phyloP scores from a whole-genome alignment of 2,888 invertebrate species.

The Liposcelis brunnea region DNA sequence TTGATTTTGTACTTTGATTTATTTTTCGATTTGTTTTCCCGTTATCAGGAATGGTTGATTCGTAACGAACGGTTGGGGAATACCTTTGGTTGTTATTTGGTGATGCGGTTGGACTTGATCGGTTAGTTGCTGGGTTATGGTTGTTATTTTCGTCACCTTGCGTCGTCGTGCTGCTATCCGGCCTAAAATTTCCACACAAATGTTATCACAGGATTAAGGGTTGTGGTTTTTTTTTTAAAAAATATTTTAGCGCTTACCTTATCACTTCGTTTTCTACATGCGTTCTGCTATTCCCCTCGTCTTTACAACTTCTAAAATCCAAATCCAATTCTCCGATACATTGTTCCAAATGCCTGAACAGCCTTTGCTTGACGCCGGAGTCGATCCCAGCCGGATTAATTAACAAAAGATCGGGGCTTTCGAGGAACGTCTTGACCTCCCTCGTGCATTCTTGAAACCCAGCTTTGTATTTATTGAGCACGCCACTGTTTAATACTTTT shows the following conservation, averaged over 20 bases:
- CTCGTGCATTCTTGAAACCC: conserved; percentile 47
- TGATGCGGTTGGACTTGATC: neutral
- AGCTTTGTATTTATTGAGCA: conserved; percentile 43
- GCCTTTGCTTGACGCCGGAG: conserved; percentile 36
- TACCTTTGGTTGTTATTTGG: conserved; percentile 11
- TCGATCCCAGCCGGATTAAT: conserved; percentile 25
- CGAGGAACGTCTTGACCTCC: conserved; percentile 39
- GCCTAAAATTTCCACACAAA: conserved; percentile 17
- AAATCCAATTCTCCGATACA: conserved; percentile 43
- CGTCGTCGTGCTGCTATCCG: conserved; percentile 27
- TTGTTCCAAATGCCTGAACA: conserved; percentile 39
- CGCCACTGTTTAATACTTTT: conserved; percentile 39
- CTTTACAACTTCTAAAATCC: conserved; percentile 28
- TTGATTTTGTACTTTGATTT: neutral
- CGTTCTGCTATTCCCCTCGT: neutral
- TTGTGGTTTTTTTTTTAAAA: neutral
- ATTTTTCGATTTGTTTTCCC: neutral
- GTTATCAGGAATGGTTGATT: neutral
- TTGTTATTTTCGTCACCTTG: conserved; percentile 31
- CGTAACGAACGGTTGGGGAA: conserved; percentile 3
- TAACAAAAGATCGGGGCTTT: conserved; percentile 41
- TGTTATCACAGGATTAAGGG: too few relatives aligned
- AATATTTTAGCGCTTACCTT: neutral
- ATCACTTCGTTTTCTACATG: neutral
- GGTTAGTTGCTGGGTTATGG: conserved; percentile 18